Conservation (phyloP, 2,888 invertebrate species). For the Cerastoderma edule region DNA sequence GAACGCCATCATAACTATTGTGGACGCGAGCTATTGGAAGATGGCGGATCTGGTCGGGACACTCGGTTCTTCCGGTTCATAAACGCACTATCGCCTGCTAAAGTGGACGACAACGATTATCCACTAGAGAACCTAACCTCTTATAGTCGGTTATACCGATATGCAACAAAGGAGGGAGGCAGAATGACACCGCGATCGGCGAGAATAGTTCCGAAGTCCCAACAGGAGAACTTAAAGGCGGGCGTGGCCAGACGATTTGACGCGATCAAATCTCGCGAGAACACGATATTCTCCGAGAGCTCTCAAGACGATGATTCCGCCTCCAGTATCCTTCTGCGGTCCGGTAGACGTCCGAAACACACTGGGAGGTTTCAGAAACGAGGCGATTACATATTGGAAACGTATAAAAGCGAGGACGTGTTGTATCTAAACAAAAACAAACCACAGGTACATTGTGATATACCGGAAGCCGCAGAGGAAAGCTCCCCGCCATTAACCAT, state of each 20-base stretch:
- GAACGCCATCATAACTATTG: slow-evolving; percentile 71
- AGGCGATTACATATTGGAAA: slow-evolving; percentile 59
- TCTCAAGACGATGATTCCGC: slow-evolving; percentile 24
- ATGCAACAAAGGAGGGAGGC: slow-evolving; percentile 53
- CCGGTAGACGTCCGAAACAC: slow-evolving; percentile 26
- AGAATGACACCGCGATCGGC: slow-evolving; percentile 38
- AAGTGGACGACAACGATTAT: slow-evolving; percentile 58
- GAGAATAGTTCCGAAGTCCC: slow-evolving; percentile 43
- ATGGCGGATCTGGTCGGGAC: slow-evolving; percentile 69
- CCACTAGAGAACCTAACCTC: slow-evolving; percentile 65
- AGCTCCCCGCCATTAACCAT: slow-evolving; percentile 4
- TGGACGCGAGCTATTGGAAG: slow-evolving; percentile 65
- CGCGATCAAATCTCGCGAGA: slow-evolving; percentile 57
- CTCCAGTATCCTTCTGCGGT: slow-evolving; percentile 14
- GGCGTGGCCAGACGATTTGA: slow-evolving; percentile 55
- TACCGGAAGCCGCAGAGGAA: slow-evolving; percentile 42
- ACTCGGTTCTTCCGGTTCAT: slow-evolving; percentile 68
- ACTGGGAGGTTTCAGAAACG: slow-evolving; percentile 50
- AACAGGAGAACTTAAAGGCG: slow-evolving; percentile 50
- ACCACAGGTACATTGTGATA: slow-evolving; percentile 41
- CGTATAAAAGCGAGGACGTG: slow-evolving; percentile 62
- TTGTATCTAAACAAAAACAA: slow-evolving; percentile 49
- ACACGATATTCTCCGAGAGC: slow-evolving; percentile 43
- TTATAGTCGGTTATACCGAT: slow-evolving; percentile 66
- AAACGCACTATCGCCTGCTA: slow-evolving; percentile 63